Evolutionary conservation across 23 tunicate genomes (phyloP).

Genomic region (Halocynthia aurantium): DNA sequence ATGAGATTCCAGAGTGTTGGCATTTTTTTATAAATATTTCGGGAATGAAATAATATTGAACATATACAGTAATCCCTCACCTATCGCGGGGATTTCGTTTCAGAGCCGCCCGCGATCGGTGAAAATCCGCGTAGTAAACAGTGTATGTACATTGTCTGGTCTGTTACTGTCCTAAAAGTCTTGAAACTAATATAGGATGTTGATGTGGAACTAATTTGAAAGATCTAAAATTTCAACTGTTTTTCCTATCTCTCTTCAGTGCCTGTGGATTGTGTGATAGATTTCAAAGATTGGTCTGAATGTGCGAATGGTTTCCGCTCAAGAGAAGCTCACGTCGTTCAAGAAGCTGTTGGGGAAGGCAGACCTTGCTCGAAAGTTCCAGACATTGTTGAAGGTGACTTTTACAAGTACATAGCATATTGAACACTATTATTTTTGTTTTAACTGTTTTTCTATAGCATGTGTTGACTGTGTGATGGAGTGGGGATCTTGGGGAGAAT

Average conservation of each 20-base stretch:
- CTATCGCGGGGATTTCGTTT: too few species aligned
- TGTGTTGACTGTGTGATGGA: constrained; percentile 60
- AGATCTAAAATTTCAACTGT: too few species aligned
- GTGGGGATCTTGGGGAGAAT: constrained; percentile 71
- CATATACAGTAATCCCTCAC: too few species aligned
- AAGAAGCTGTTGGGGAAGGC: constrained; percentile 29
- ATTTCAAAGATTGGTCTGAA: constrained; percentile 37
- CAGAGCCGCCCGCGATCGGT: too few species aligned
- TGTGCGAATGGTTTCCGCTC: constrained; percentile 29
- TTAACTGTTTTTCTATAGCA: constrained; percentile 9
- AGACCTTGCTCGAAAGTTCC: constrained; percentile 29
- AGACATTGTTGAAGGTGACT: constrained; percentile 4
- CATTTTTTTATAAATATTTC: too few species aligned
- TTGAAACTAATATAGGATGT: too few species aligned
- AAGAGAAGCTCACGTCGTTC: constrained; percentile 16
- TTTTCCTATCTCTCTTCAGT: constrained; percentile 13
- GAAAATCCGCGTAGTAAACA: too few species aligned
- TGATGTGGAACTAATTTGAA: too few species aligned
- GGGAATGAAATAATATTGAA: too few species aligned
- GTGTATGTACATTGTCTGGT: too few species aligned
- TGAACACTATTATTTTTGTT: neutral
- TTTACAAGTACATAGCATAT: neutral
- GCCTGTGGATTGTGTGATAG: constrained; percentile 67
- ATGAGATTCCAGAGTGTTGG: too few species aligned
- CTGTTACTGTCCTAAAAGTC: too few species aligned